These are phyloP conservation scores for Luidia sarsii DNA, from an alignment of 53 echinoderm and acorn worm genomes.

Conservation along the genomic window DNA sequence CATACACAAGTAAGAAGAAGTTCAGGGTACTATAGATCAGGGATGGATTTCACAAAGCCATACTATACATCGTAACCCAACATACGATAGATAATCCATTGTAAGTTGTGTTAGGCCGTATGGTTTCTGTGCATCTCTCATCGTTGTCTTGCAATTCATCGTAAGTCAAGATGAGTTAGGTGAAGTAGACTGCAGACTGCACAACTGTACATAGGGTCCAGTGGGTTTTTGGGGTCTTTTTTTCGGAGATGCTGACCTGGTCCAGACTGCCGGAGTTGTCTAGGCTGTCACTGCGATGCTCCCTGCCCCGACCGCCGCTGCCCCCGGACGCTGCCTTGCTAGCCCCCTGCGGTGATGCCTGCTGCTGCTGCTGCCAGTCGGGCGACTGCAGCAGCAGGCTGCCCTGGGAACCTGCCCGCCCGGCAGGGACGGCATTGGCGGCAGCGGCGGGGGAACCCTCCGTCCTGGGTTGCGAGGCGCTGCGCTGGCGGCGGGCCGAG, in stretches of 20 bases:
- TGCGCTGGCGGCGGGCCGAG: constrained; percentile 12
- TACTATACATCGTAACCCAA: no score
- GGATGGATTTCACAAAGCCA: no score
- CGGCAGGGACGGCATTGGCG: constrained; percentile 4
- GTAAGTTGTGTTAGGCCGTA: no score
- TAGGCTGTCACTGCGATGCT: not conserved
- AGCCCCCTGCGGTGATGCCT: not conserved
- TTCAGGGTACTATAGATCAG: no score
- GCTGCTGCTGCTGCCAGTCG: constrained; percentile 34
- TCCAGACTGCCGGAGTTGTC: constrained; percentile 18
- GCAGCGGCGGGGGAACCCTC: constrained; percentile 20
- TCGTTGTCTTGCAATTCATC: no score
- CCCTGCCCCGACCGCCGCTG: constrained; percentile 40
- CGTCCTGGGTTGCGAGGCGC: constrained; percentile 30
- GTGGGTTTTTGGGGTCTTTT: no score
- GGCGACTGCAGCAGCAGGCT: constrained; percentile 34
- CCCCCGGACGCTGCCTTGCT: constrained; percentile 7
- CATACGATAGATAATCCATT: no score
- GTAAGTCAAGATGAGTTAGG: no score
- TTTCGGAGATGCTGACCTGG: constrained; percentile 40
- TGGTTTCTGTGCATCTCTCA: no score
- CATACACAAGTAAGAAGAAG: no score
- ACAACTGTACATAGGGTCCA: no score
- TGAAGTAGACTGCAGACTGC: no score
- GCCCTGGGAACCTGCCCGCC: constrained; percentile 11